Evolutionary conservation across 2,888 invertebrate species (phyloP), one percentile per base, ranked within the genome.

Genomic region (Brachypalpus laphriformis): DNA sequence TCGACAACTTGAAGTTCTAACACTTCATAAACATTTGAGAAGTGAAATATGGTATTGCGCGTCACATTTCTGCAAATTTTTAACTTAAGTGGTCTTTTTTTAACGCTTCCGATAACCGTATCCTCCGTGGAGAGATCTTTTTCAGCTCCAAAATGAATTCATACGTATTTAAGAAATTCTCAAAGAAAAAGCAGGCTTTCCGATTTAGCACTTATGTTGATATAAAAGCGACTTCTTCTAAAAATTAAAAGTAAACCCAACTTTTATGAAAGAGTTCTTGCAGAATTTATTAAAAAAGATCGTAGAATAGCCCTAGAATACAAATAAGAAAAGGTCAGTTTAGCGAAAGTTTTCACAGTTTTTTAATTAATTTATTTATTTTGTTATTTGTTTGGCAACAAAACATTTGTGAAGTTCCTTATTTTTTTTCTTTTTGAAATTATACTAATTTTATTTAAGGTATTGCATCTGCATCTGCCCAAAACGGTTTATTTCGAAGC

Each of bases 31-130:
- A 34, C 34, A 45, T 70, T 47, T 56, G 20, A 40, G 14, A 34
- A 57, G 47, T 45, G 57, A 70, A 70, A n/a, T n/a, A n/a, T n/a
- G n/a, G 57, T 70, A 47, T 70, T 57, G 47, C 45, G 70, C 28
- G 31, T 25, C 6, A 70, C 56, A 45, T 70, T 56, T 70, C 45
- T 42, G 2, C 56, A 45, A 42, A 45, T 56, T 57, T 70, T 70
- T 42, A 70, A 45, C 3, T 47, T 57, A 45, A 70, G 56, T 45
- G 31, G 6, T 3, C 47, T 65, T 22, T 34, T 65, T 20, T 47
- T 49, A 65, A 65, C 65, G 20, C 40, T 42, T 7, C 42, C 57
- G 40, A 59, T 37, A 65, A 65, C 49, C 31, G 65, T 65, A 47
- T 16, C 56, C 9, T 70, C 70, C 34, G 71, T 57, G 4, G 57